Conservation (phyloP, 2,797 vertebrate species). For the Anas bahamensis region DNA sequence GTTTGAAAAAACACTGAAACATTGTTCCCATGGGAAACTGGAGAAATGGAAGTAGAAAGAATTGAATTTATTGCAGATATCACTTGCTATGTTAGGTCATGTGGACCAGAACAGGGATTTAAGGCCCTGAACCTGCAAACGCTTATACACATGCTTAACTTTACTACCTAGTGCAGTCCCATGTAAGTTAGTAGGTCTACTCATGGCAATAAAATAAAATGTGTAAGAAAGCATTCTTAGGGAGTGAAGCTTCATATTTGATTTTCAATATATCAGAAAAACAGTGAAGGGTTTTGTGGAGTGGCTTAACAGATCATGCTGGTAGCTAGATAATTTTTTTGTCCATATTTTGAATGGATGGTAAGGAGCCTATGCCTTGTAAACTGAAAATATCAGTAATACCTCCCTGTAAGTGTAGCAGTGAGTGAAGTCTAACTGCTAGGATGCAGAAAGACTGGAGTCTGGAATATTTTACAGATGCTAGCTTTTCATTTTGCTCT, state of each 20-base stretch:
- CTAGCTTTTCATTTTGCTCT: not conserved
- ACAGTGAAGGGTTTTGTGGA: not conserved
- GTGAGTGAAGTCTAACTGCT: not conserved
- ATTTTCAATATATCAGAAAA: not conserved
- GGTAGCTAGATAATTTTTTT: not conserved
- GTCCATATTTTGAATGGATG: slow-evolving; percentile 6
- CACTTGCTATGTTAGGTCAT: not conserved
- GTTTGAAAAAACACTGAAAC: not conserved
- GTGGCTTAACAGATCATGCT: not conserved
- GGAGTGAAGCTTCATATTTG: not conserved
- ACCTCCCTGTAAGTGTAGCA: not conserved
- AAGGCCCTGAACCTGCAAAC: not conserved
- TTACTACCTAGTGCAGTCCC: not conserved
- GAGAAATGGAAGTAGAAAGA: not conserved
- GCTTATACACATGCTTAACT: not conserved
- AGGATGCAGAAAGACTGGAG: not conserved
- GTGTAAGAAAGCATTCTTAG: not conserved
- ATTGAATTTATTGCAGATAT: not conserved
- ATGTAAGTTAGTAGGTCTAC: not conserved
- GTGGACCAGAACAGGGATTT: not conserved
- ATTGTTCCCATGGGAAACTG: not conserved
- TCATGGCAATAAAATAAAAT: not conserved
- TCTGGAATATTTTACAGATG: slow-evolving; percentile 11
- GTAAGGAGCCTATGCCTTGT: not conserved
- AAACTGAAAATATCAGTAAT: not conserved